phyloP scores from a whole-genome alignment of 2,113 vertebrate genomes.

The Raja brachyura region DNA sequence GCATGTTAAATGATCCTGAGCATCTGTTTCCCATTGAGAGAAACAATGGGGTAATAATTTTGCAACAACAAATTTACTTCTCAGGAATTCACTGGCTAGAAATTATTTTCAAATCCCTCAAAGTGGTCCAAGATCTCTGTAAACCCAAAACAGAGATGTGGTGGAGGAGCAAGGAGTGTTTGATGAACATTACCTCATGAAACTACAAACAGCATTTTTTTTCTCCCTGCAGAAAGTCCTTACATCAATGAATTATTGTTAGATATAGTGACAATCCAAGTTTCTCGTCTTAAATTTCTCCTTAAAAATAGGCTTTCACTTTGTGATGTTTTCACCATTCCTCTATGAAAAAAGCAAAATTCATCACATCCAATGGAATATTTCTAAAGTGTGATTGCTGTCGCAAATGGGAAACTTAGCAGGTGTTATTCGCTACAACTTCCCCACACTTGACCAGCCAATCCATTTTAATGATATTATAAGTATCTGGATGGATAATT shows the following conservation, averaged over 20 bases:
- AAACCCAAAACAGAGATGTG: background rate
- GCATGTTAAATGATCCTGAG: background rate
- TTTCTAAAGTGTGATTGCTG: too few relatives aligned
- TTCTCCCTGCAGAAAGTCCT: background rate
- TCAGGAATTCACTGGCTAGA: background rate
- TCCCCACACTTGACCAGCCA: too few relatives aligned
- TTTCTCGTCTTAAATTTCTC: background rate
- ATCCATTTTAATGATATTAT: too few relatives aligned
- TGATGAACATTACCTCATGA: background rate
- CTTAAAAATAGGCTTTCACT: background rate
- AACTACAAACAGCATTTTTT: background rate
- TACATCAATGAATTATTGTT: background rate
- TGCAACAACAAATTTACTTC: background rate
- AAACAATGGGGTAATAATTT: background rate
- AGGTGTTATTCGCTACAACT: too few relatives aligned
- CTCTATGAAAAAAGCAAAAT: too few relatives aligned
- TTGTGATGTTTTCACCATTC: too few relatives aligned
- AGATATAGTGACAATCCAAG: background rate
- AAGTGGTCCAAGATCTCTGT: background rate
- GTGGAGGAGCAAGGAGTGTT: too few relatives aligned
- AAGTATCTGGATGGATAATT: too few relatives aligned
- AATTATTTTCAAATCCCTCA: background rate
- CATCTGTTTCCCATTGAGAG: slow-evolving; percentile 6
- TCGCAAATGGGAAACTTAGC: too few relatives aligned
- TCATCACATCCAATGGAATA: too few relatives aligned